Conservation (phyloP, 2,888 invertebrate species). For the Ichneumoninae sp. region DNA sequence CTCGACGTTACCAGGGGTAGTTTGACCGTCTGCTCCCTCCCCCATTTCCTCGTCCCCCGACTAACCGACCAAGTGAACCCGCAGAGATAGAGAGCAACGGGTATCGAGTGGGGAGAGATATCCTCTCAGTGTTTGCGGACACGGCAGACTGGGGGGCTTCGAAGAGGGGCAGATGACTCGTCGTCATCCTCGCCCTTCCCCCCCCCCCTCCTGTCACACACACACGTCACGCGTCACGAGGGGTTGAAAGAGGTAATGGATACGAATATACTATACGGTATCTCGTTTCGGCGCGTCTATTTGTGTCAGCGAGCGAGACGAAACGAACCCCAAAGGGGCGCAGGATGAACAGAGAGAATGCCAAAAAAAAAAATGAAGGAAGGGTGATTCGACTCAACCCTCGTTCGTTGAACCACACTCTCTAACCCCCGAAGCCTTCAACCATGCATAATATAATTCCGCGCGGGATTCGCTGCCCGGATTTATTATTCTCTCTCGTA, state of each 20-base stretch:
- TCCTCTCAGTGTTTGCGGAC: slow-evolving; percentile 64
- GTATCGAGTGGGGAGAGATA: slow-evolving; percentile 61
- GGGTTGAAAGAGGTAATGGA: slow-evolving; percentile 76
- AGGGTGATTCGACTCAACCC: slow-evolving; percentile 48
- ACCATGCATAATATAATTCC: slow-evolving; percentile 44
- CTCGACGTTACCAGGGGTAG: slow-evolving; percentile 17
- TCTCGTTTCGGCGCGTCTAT: slow-evolving; percentile 58
- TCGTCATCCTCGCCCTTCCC: slow-evolving; percentile 42
- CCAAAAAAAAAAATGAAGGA: slow-evolving; percentile 3
- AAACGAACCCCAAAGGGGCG: slow-evolving; percentile 18
- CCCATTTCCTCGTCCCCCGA: slow-evolving; percentile 44
- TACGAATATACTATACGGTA: slow-evolving; percentile 67
- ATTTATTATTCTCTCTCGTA: slow-evolving; percentile 73
- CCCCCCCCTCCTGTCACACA: slow-evolving; percentile 22
- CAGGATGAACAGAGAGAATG: slow-evolving; percentile 3
- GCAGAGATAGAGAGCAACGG: slow-evolving; percentile 9
- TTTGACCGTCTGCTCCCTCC: slow-evolving; percentile 48
- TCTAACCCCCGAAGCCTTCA: slow-evolving; percentile 48
- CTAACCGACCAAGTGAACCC: slow-evolving; percentile 20
- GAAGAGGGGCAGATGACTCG: slow-evolving; percentile 61
- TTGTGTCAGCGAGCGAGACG: slow-evolving; percentile 43
- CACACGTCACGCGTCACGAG: slow-evolving; percentile 64
- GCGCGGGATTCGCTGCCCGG: slow-evolving; percentile 60
- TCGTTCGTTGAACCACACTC: slow-evolving; percentile 35
- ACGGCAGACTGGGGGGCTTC: slow-evolving; percentile 28